Base-by-base conservation (phyloP, 2,113 vertebrate species). In the Eurypyga helias region DNA sequence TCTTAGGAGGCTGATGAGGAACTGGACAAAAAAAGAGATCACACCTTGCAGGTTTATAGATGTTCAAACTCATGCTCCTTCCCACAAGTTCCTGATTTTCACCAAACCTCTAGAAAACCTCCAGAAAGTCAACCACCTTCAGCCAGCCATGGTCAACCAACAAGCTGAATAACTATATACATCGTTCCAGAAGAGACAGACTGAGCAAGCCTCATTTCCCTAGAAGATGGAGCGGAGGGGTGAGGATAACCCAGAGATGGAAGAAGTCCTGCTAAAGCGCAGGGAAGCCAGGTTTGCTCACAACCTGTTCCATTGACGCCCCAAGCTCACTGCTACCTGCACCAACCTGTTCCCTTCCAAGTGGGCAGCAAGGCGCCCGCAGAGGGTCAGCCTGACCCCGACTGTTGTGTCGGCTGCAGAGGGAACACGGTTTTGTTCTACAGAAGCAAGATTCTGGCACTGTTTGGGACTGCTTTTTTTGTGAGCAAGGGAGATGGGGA, bases 341-440 rank as follows among this genome's bases (percentile, higher is more conserved):
- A 55, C 28, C 13, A 45, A 43, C 11, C 21, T 31, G 61, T 21
- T 60, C 51, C 64, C 25, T 82, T 66, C 51, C 65, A 62, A 58
- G 31, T 0, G 0, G 48, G 29, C 34, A 93, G 69, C 52, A 66
- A 91, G 52, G 45, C 0, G 0, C 8, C 60, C 1, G 1, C 17
- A 48, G 52, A 49, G 88, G 58, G 75, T 72, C 51, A 82, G 20
- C 19, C 75, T 62, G 55, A 95, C 33, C 43, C 19, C 1, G 0
- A 55, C 11, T 69, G 46, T 34, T 14, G 17, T 13, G 75, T 23
- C 52, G 80, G 8, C 41, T 17, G 38, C 5, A 8, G 16, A 67
- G n/a, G 43, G 10, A 76, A 83, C 8, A 25, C 0, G 1, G 26
- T 45, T 55, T 45, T 54, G 34, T 73, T 70, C 67, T 46, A 57